These are phyloP conservation scores for Diceros bicornis DNA, from an alignment of 2,797 vertebrate species.

Conservation along the genomic window DNA sequence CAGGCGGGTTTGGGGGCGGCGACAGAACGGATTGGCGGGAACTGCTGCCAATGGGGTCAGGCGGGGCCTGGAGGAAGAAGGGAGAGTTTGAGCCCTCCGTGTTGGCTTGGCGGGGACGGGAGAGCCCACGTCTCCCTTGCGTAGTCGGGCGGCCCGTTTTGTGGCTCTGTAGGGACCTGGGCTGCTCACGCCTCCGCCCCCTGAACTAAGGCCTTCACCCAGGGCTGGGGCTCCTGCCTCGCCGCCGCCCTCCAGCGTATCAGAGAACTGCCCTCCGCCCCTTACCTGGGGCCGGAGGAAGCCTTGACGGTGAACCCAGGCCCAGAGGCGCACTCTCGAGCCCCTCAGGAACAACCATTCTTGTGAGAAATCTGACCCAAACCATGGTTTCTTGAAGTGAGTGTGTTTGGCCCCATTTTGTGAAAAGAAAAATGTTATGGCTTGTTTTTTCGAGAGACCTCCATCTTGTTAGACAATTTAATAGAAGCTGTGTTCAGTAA, in stretches of 20 bases:
- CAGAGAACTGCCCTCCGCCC: not conserved
- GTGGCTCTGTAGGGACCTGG: not conserved
- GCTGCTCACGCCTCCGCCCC: not conserved
- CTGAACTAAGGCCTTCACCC: not conserved
- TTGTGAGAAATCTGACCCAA: constrained; percentile 80
- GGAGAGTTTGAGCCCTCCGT: constrained; percentile 71
- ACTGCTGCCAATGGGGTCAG: constrained; percentile 76
- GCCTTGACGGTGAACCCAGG: not conserved
- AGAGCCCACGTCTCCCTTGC: constrained; percentile 14
- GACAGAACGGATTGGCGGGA: constrained; percentile 82
- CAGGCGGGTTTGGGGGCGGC: constrained; percentile 68
- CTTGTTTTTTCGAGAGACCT: constrained; percentile 71
- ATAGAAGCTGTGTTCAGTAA: constrained; percentile 79
- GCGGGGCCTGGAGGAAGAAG: constrained; percentile 74
- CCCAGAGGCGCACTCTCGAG: not conserved
- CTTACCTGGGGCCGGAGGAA: not conserved
- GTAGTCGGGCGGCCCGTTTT: not conserved
- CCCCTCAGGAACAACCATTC: constrained; percentile 38
- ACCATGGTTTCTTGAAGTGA: constrained; percentile 76
- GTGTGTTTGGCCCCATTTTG: constrained; percentile 80
- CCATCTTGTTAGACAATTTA: constrained; percentile 83
- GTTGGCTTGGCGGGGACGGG: constrained; percentile 71
- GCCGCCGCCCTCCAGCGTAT: constrained; percentile 43
- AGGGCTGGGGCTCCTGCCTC: not conserved
- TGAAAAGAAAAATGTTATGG: constrained; percentile 57